Evolutionary conservation across 2,888 invertebrate species (phyloP).

Genomic region (Andrena bicolor): DNA sequence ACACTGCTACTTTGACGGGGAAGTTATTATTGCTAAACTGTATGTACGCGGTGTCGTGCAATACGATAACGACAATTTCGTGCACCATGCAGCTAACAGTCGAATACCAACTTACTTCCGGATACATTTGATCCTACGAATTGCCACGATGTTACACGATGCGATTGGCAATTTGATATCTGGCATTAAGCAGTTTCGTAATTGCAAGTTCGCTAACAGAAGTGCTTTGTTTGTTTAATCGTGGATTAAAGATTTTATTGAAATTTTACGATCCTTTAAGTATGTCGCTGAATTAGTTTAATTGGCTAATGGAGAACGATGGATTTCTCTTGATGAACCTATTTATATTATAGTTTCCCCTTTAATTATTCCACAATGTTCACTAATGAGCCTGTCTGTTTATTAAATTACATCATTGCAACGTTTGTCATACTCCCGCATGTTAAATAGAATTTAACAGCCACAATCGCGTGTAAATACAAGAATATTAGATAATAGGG

Average conservation of each 20-base stretch:
- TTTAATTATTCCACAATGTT: neutral
- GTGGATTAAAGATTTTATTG: too few relatives aligned
- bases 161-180: neutral
- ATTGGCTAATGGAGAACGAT: neutral
- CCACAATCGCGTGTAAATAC: neutral
- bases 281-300: too few relatives aligned
- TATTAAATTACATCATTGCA: neutral
- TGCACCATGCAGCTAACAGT: conserved; percentile 14
- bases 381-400: neutral
- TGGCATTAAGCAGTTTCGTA: neutral
- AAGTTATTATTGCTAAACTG: conserved; percentile 44
- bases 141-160: neutral
- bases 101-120: conserved; percentile 1
- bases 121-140: neutral
- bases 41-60: conserved; percentile 4
- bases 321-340: neutral
- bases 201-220: too few relatives aligned
- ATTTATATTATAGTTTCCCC: neutral
- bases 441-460: neutral
- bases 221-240: too few relatives aligned
- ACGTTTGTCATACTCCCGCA: neutral
- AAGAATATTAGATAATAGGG: neutral
- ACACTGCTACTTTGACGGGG: conserved; percentile 24
- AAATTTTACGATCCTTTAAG: too few relatives aligned
- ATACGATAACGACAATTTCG: conserved; percentile 34